Evolutionary conservation across 2,888 invertebrate genomes (phyloP).

Genomic region (Pogonocherus hispidulus): DNA sequence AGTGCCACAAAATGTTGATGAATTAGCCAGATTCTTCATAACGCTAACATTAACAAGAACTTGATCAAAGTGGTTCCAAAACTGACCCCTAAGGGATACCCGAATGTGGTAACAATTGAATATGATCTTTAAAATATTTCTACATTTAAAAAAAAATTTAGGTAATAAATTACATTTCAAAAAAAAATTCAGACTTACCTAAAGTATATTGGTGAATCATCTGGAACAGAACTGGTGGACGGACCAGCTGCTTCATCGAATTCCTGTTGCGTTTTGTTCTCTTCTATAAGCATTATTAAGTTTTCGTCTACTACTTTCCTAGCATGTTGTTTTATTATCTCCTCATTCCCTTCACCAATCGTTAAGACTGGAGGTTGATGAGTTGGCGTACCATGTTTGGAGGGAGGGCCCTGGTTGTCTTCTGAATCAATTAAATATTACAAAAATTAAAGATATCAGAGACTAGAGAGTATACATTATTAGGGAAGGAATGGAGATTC

Average conservation of each 20-base stretch:
- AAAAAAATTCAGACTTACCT: conserved; percentile 46
- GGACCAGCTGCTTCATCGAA: conserved; percentile 36
- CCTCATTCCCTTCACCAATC: conserved; percentile 67
- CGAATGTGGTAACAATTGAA: background rate
- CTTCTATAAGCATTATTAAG: conserved; percentile 78
- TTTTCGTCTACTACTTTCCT: conserved; percentile 77
- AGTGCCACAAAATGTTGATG: too few species aligned
- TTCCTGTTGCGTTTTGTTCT: conserved; percentile 69
- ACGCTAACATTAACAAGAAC: too few species aligned
- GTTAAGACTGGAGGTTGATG: conserved; percentile 85
- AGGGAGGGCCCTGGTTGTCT: conserved; percentile 50
- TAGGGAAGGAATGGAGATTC: too few species aligned
- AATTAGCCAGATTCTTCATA: too few species aligned
- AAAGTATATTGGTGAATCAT: conserved; percentile 55
- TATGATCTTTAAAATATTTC: too few species aligned
- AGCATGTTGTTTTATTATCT: conserved; percentile 69
- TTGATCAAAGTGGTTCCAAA: too few species aligned
- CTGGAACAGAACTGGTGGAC: conserved; percentile 42
- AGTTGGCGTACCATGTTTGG: conserved; percentile 78
- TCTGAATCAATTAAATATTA: conserved; percentile 12
- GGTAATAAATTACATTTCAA: background rate
- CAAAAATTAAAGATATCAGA: background rate
- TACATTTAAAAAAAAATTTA: background rate
- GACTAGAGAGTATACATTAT: conserved; percentile 19
- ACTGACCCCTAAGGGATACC: background rate